Conservation (phyloP, 2,797 vertebrate species). For the Notoglanidium macrostoma region DNA sequence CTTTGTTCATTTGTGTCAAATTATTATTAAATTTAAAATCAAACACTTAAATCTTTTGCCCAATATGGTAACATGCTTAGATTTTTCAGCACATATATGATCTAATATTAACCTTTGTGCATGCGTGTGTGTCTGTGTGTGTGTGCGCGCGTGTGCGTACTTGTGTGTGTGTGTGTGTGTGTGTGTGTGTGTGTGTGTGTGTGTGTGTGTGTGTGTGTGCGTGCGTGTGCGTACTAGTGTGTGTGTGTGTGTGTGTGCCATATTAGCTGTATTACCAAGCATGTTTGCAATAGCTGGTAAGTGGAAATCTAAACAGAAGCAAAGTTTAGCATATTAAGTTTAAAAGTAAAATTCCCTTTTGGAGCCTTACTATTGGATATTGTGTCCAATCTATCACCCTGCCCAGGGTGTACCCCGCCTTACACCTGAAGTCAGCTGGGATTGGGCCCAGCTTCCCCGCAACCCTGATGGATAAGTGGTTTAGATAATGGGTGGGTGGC, state of each 20-base stretch:
- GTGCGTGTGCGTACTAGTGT: neutral
- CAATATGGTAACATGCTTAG: neutral
- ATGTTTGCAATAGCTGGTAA: neutral
- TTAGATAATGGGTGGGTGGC: no score
- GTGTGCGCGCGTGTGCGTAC: no score
- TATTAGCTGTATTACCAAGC: neutral
- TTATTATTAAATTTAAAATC: neutral
- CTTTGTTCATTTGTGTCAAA: neutral
- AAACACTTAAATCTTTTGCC: neutral
- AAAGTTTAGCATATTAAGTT: neutral
- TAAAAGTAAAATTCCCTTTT: neutral
- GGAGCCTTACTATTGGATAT: no score
- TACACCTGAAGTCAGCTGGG: no score
- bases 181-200: neutral
- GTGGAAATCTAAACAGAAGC: neutral
- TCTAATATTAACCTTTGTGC: neutral
- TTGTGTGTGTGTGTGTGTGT: no score
- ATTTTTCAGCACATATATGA: neutral
- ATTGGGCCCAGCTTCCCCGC: no score
- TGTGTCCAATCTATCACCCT: no score
- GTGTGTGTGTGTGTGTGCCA: neutral
- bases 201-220: neutral
- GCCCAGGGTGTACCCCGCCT: no score
- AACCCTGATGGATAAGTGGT: no score
- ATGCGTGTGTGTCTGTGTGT: no score